Base-by-base conservation (phyloP, 2,888 invertebrate species). In the Pardosa pseudoannulata region DNA sequence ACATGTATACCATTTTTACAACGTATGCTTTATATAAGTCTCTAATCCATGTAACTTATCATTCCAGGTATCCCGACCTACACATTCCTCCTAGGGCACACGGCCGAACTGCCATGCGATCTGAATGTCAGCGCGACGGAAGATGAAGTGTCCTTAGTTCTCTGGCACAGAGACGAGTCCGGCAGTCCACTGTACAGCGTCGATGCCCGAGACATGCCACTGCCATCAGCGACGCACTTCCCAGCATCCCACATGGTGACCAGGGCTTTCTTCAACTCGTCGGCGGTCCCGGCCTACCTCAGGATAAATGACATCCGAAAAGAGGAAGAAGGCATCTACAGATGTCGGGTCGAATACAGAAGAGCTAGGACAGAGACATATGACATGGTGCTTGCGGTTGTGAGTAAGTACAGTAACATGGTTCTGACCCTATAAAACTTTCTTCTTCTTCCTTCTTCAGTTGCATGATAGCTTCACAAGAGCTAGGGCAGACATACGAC, bases 301-400 rank as follows among this genome's bases (percentile, higher is more conserved):
- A 89, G 89, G 62, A 94, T 97, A 86, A 96, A 95, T 91, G 96
- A 96, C 93, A 95, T 97, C 91, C 95, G 96, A 92, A 94, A 96
- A 70, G 95, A 95, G 91, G 97, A 97, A 92, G 96, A 97, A 92
- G 96, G 96, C 90, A 94, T 96, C 90, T 97, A 97, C 93, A 94
- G 97, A 89, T 97, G 97, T 92, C 93, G 97, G 89, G 96, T 97
- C 89, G 97, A 97, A 93, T 97, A 96, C 93, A 93, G 96, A 89
- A 96, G 96, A 92, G 96, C 96, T 89, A 96, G 96, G 92, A 96
- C 97, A 88, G 94, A 96, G 91, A 96, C 96, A 93, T 95, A 96
- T 92, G 94, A 96, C 91, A 96, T 96, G 93, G 96, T 97, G 93
- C 94, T 97, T 91, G 96, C 96, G 89, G 96, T 97, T 89, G 95